These are phyloP conservation scores for Pseudorectes ferrugineus DNA, from an alignment of 2,113 vertebrate species.

Conservation along the genomic window DNA sequence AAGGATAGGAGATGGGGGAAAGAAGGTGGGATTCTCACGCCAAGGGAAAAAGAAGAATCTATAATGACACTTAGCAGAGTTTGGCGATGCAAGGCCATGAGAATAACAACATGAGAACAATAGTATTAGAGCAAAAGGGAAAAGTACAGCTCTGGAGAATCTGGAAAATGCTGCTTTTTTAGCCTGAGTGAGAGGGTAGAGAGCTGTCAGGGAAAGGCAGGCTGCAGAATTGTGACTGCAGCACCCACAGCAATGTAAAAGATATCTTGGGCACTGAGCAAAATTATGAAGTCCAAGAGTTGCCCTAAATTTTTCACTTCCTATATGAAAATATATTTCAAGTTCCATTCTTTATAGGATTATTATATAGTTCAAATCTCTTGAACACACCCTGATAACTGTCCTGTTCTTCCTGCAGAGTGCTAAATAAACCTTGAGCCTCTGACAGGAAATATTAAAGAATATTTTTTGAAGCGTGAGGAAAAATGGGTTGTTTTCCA, in stretches of 20 bases:
- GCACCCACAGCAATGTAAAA: background rate
- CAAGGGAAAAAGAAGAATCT: background rate
- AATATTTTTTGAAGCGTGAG: background rate
- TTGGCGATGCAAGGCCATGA: background rate
- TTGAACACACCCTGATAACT: background rate
- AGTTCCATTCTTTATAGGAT: background rate
- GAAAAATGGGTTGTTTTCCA: background rate
- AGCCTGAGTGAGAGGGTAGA: background rate
- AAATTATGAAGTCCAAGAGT: background rate
- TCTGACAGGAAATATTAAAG: background rate
- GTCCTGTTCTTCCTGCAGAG: background rate
- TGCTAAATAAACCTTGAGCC: background rate
- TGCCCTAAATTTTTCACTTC: background rate
- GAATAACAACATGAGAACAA: background rate
- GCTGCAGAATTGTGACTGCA: background rate
- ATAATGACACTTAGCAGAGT: background rate
- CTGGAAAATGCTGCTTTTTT: background rate
- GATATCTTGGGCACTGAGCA: background rate
- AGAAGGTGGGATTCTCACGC: background rate
- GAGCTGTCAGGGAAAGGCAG: background rate
- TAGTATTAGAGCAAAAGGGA: background rate
- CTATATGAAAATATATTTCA: background rate
- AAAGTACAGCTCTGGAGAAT: background rate
- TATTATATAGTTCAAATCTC: background rate
- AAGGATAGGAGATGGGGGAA: background rate